Conservation (phyloP, 2,113 vertebrate genomes). For the Columbina picui region DNA sequence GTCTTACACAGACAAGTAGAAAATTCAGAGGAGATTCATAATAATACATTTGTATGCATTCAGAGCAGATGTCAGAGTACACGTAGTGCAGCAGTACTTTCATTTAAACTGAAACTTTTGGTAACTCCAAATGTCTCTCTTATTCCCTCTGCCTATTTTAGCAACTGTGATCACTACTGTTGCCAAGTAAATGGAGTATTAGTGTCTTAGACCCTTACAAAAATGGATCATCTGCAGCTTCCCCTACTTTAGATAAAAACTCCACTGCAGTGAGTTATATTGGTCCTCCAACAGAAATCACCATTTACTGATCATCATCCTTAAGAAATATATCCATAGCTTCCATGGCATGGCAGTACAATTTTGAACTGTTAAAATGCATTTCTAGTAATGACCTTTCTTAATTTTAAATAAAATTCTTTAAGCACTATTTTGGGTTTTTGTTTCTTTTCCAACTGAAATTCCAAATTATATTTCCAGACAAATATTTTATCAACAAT, state of each 20-base stretch:
- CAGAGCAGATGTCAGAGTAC: background rate
- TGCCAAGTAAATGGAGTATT: background rate
- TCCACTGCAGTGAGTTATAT: background rate
- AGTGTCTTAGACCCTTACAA: background rate
- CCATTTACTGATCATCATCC: background rate
- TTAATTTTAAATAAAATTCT: background rate
- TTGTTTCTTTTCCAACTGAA: background rate
- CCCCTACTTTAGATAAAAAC: background rate
- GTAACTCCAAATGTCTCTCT: background rate
- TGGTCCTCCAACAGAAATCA: background rate
- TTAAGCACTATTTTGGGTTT: background rate
- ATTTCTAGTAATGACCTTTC: background rate
- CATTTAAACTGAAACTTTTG: background rate
- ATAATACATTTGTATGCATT: background rate
- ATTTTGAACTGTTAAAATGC: background rate
- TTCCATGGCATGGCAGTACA: background rate
- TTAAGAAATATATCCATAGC: background rate
- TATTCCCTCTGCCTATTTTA: background rate
- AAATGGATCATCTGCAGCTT: background rate
- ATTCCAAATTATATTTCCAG: background rate
- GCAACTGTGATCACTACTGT: background rate
- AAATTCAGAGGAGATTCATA: background rate
- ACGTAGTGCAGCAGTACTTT: background rate
- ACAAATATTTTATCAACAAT: background rate
- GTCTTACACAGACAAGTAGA: background rate